Percentiles rank a stretch among this genome's conserved stretches.
phyloP scores from a whole-genome alignment of 2,888 invertebrate genomes.

The Drosophila aldrichi region DNA sequence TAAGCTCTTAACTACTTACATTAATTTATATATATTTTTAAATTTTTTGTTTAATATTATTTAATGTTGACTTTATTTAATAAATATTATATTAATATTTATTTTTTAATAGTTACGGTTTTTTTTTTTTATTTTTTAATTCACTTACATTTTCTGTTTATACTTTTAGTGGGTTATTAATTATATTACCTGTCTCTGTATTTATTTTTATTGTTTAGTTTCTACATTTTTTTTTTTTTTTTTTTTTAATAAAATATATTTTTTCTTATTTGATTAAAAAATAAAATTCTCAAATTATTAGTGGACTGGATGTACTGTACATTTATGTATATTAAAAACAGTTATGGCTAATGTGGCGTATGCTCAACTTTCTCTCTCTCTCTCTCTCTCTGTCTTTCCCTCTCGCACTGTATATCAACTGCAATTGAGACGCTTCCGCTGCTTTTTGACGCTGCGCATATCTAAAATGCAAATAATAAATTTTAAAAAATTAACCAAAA shows the following conservation, averaged over 20 bases:
- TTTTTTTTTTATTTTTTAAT: no score
- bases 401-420: constrained; percentile 1
- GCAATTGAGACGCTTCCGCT: constrained; percentile 48
- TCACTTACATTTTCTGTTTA: no score
- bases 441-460: constrained; percentile 41
- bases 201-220: background rate
- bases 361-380: background rate
- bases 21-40: no score
- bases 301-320: background rate
- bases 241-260: no score
- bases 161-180: no score
- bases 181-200: background rate
- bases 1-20: no score
- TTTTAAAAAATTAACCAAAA: constrained; percentile 20
- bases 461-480: constrained; percentile 54
- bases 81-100: no score
- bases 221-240: background rate
- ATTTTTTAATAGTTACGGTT: no score
- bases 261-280: background rate
- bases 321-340: background rate
- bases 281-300: no score
- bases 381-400: background rate
- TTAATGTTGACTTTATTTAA: no score
- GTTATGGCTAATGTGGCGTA: background rate
- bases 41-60: no score